phyloP scores from a whole-genome alignment of 2,797 vertebrate species.

The Peromyscus attwateri region DNA sequence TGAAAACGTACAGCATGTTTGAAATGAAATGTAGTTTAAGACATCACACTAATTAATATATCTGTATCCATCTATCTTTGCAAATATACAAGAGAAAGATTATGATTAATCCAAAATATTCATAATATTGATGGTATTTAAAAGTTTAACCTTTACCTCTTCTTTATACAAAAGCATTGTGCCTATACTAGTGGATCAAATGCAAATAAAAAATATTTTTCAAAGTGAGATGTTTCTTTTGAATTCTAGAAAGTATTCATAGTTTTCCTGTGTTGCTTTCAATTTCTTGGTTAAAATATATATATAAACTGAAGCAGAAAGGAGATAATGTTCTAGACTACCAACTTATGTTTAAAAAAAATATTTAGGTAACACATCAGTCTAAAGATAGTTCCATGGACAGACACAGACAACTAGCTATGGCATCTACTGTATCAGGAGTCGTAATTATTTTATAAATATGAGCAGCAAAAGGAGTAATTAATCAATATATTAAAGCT shows the following conservation, averaged over 20 bases:
- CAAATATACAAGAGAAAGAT: neutral
- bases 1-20: neutral
- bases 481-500: constrained; percentile 63
- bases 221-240: constrained; percentile 55
- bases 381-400: neutral
- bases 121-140: neutral
- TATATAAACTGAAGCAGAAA: neutral
- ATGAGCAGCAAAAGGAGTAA: constrained; percentile 34
- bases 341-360: neutral
- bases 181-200: neutral
- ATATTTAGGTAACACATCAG: neutral
- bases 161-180: neutral
- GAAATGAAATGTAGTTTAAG: constrained; percentile 25
- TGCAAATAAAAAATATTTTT: constrained; percentile 60
- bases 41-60: constrained; percentile 11
- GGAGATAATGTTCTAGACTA: neutral
- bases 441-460: constrained; percentile 69
- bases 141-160: neutral
- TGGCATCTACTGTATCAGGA: neutral
- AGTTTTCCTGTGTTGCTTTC: constrained; percentile 13
- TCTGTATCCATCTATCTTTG: neutral
- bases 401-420: neutral
- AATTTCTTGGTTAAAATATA: constrained; percentile 6
- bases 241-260: constrained; percentile 42
- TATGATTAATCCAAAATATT: constrained; percentile 5